Evolutionary conservation across 2,797 vertebrate genomes (phyloP), one percentile per base, ranked within the genome.

Genomic region (Notolepis coatsorum): DNA sequence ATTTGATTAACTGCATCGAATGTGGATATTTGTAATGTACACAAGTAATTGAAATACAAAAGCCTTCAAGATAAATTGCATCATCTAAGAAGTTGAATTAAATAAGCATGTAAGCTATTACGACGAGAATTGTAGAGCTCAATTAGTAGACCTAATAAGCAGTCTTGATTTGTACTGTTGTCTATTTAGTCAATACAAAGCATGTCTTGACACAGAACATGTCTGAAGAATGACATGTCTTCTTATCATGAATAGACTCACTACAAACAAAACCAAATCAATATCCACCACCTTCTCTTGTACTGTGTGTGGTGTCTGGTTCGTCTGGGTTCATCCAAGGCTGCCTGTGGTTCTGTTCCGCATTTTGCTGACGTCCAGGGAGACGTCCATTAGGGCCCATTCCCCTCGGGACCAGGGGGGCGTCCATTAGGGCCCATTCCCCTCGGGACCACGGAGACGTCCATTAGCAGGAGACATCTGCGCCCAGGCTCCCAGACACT

Each of bases 391-490:
- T n/a, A n/a, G 70, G 73, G 65, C 31, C 30, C 42, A 38, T 50
- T 68, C 53, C 90, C 75, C 81, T 71, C 69, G 87, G 87, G 90
- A 90, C 50, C 38, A 20, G 42, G 21, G 53, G 53, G 18, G 23
- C 69, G 69, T 71, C 62, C 47, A 1, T 24, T n/a, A n/a, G 70
- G 73, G 65, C 31, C 30, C 42, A 38, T 50, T 68, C 53, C 90
- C 75, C 81, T 71, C 69, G 87, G 87, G 90, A 90, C 50, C 38
- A 20, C 42, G 54, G 81, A 80, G 82, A 83, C 75, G 15, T 43
- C 49, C 59, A 81, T 81, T 81, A 78, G 51, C 71, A 62, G 37
- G 50, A 84, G 78, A 84, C 89, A 89, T 85, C 89, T 91, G 90
- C 41, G 80, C 71, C 70, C 64, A 27, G 38, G 48, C 68, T 31